Conservation (phyloP, 2,888 invertebrate genomes). For the Petrolisthes cinctipes region DNA sequence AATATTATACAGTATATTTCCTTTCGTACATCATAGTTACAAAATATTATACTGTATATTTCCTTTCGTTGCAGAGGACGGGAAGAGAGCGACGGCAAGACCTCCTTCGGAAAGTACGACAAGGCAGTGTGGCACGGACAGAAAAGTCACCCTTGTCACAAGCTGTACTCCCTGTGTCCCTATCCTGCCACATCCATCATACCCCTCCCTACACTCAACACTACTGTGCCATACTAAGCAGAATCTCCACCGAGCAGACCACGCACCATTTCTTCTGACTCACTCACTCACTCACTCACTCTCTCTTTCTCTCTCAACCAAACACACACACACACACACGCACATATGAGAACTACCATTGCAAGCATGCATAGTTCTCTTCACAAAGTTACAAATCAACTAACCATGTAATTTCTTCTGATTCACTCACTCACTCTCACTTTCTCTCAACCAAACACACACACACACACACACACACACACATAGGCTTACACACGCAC, state of each 20-base stretch:
- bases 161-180: constrained; percentile 24
- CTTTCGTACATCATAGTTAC: too few relatives aligned
- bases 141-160: constrained; percentile 33
- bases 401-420: background rate
- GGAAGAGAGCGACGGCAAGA: constrained; percentile 19
- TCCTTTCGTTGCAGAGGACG: constrained; percentile 22
- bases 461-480: too few relatives aligned
- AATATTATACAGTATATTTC: too few relatives aligned
- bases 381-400: background rate
- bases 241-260: background rate
- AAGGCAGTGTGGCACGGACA: constrained; percentile 50
- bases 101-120: constrained; percentile 43
- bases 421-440: background rate
- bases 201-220: background rate
- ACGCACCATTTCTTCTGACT: background rate
- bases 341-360: too few relatives aligned
- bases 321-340: too few relatives aligned
- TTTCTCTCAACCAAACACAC: background rate
- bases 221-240: background rate
- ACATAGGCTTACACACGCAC: too few relatives aligned
- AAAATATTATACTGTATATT: too few relatives aligned
- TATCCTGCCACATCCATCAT: constrained; percentile 19
- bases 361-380: too few relatives aligned
- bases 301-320: background rate
- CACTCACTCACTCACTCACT: background rate